phyloP scores from a whole-genome alignment of 2,113 vertebrate species.

The Irena cyanogastra region DNA sequence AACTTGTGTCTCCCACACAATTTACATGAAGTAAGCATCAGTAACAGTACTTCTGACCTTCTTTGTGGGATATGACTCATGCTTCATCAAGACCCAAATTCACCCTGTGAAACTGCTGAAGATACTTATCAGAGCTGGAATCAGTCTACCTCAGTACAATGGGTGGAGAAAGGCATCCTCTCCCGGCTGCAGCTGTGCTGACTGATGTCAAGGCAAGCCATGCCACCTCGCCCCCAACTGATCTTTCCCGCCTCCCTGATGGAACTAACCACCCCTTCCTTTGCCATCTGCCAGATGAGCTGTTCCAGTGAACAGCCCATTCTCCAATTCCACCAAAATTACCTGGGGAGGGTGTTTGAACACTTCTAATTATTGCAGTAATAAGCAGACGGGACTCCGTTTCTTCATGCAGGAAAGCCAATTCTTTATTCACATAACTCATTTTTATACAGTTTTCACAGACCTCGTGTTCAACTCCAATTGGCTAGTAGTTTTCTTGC shows the following conservation, averaged over 20 bases:
- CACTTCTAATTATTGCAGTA: background rate
- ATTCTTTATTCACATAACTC: background rate
- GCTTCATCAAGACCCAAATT: background rate
- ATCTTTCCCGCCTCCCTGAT: background rate
- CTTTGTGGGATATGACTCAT: background rate
- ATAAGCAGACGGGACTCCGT: background rate
- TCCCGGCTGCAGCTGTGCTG: background rate
- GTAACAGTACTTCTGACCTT: background rate
- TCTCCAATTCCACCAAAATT: background rate
- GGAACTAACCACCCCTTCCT: background rate
- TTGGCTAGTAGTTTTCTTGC: background rate
- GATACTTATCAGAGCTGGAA: background rate
- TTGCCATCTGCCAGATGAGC: background rate
- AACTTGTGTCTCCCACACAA: background rate
- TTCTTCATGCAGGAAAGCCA: background rate
- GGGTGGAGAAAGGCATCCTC: background rate
- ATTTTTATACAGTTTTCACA: background rate
- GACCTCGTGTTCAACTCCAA: background rate
- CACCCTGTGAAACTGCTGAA: background rate
- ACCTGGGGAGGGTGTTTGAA: background rate
- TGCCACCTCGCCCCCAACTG: background rate
- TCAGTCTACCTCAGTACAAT: background rate
- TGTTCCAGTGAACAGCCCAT: background rate
- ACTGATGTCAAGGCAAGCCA: background rate
- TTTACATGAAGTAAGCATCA: background rate